Base-by-base conservation (phyloP, 2,113 vertebrate genomes). In the Leucoraja erinaceus region DNA sequence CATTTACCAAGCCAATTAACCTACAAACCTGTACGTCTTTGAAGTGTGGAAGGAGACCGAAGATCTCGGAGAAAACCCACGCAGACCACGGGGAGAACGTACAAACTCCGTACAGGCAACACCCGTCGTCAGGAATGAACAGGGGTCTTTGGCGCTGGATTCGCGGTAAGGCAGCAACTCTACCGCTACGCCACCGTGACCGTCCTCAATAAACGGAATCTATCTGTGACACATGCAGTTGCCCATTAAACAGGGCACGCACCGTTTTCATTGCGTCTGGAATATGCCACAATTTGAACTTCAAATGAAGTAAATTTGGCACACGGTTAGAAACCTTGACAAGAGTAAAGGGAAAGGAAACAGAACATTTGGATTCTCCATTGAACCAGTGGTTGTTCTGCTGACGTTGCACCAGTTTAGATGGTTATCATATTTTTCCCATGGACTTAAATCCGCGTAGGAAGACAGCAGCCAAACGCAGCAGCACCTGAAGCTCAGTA, bases 241-340 rank as follows among this genome's bases (percentile, higher is more conserved):
- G 66, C 4, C 90, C 33, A 91, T 72, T 54, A 72, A 72, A 72
- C 38, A 72, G 70, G 70, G 54, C 31, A 38, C 16, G 9, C 68
- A 91, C 63, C 47, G 88, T 72, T 72, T 72, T 91, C 88, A 91
- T 28, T 72, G 22, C 70, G n/a, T 70, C 8, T 63, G 86, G 63
- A 72, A 72, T 72, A 54, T 91, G 20, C 38, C 90, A 70, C 20
- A 91, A 72, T 25, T 68, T 91, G 66, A 74, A 72, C 22, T 88
- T 88, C 14, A 1, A 54, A 91, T 47, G 33, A 91, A 91, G 25
- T 47, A 22, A 91, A 4, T 91, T 91, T 28, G 68, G 28, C 12
- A 33, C 68, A 74, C 38, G 38, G 38, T 47, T 63, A 72, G 47
- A 38, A 91, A 61, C 9, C 14, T 10, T 84, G 22, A 84, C 59